These are phyloP conservation scores for Sorex fumeus DNA, from an alignment of 2,113 vertebrate species.

Conservation along the genomic window DNA sequence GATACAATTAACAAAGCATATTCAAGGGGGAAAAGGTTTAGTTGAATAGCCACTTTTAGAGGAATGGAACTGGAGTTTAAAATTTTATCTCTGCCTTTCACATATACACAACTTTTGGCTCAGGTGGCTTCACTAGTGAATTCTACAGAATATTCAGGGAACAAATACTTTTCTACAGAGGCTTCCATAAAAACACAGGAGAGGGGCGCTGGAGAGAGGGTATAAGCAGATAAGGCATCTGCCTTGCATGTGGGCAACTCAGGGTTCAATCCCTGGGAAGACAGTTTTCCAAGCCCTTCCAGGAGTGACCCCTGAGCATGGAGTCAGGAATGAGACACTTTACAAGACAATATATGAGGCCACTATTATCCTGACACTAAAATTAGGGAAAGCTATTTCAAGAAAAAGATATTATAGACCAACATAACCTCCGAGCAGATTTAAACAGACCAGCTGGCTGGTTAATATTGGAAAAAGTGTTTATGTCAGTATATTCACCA, in stretches of 20 bases:
- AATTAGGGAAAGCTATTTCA: not conserved
- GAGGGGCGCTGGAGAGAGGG: too few relatives aligned
- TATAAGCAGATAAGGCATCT: too few relatives aligned
- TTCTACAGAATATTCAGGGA: not conserved
- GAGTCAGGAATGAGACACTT: not conserved
- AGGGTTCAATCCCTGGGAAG: too few relatives aligned
- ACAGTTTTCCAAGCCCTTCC: too few relatives aligned
- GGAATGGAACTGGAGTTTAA: not conserved
- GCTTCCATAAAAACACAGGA: not conserved
- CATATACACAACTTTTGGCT: not conserved
- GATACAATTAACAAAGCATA: conserved; percentile 9
- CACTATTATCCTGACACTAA: not conserved
- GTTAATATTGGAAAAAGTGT: not conserved
- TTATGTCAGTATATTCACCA: not conserved
- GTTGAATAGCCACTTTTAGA: not conserved
- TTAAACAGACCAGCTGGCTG: not conserved
- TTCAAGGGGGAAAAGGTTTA: not conserved
- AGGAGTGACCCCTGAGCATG: too few relatives aligned
- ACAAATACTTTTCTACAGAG: not conserved
- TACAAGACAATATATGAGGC: not conserved
- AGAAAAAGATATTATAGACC: not conserved
- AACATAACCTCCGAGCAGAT: not conserved
- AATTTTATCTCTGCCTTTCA: not conserved
- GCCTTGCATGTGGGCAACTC: too few relatives aligned
- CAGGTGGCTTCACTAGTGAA: not conserved